Base-by-base conservation (phyloP, 2,113 vertebrate genomes). In the Myrmecobius fasciatus region DNA sequence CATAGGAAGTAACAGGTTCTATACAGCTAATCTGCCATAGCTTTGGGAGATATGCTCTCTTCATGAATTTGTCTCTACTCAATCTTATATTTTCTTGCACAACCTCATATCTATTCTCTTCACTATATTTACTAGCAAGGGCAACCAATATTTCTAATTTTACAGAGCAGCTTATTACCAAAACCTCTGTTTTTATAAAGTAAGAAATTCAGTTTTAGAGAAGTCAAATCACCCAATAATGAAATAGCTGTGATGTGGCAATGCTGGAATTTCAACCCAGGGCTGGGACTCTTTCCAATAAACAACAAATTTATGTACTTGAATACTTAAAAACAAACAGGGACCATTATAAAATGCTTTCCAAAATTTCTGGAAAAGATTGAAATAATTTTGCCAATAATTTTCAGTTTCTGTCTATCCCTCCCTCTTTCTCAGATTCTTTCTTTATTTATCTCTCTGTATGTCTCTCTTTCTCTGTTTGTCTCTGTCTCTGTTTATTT, bases 341-440 rank as follows among this genome's bases (percentile, higher is more conserved):
- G 52, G 94, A 90, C 96, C 83, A 95, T 93, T 95, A 91, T 90
- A 92, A 97, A 96, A 89, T 8, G 43, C 96, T 89, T 98, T 98
- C 95, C 88, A 94, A 97, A 53, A 95, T 97, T 97, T 95, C 95
- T 92, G 53, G 47, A 47, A 89, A 22, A 94, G 89, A 97, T 52
- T 96, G 96, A 97, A 97, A 95, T 95, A 60, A 97, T 96, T 96
- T 96, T 89, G 5, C 95, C 54, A 53, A 93, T 96, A 97, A 83
- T 96, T 98, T 97, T 97, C 94, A 96, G 20, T 67, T 31, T 67
- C 4, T 51, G 9, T 51, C 9, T 51, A 51, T 51, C 49, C 49
- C 17, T 97, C 88, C 95, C 43, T 95, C 94, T 96, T 95, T 97
- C 28, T 92, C 97, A 51, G 49, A 51, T 51, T 51, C 49, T 51